Evolutionary conservation across 1,140 invertebrate genomes (phyloP), one percentile per base, ranked within the genome.

Genomic region (Tyrophagus putrescentiae): DNA sequence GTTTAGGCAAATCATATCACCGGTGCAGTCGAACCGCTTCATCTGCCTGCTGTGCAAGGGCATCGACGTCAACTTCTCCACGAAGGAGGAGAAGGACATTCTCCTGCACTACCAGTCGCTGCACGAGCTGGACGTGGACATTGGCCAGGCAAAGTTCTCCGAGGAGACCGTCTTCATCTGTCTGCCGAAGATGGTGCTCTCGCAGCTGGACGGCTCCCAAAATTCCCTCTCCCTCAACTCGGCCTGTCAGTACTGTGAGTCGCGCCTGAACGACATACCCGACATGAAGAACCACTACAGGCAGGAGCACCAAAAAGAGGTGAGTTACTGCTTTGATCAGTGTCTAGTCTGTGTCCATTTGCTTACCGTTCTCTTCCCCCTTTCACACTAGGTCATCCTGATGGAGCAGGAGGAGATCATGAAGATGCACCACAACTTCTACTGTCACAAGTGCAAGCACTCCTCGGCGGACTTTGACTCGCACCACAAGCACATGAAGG

Each of bases 141-240:
- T 59, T 18, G 53, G 31, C 11, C 65, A 67, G 42, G 67, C 67
- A 9, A 65, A 68, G 28, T 68, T 68, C 32, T 67, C 64, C 56
- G 67, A 68, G 36, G 65, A 67, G 34, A 67, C 67, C 21, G 67
- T 68, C 4, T 68, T 68, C 61, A 65, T 68, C 16, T 68, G 67
- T 60, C 60, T 68, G 16, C 67, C 67, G 13, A 63, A 63, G 33
- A 28, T 60, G 28, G 54, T 60, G 7, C 27, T 63, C 3, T n/a
- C 9, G 36, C 58, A 41, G 44, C 59, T 57, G 59, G 31, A 67
- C 39, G 62, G 63, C 1, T 61, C 58, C 32, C 63, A 66, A 59
- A 60, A 57, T 27, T 62, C 62, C 4, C 31, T 63, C n/a, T 56
- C 60, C 54, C 34, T 68, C 18, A 68, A 68, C 52, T 65, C 67